Conservation (phyloP, 2,113 vertebrate genomes). For the Pelusios castaneus region DNA sequence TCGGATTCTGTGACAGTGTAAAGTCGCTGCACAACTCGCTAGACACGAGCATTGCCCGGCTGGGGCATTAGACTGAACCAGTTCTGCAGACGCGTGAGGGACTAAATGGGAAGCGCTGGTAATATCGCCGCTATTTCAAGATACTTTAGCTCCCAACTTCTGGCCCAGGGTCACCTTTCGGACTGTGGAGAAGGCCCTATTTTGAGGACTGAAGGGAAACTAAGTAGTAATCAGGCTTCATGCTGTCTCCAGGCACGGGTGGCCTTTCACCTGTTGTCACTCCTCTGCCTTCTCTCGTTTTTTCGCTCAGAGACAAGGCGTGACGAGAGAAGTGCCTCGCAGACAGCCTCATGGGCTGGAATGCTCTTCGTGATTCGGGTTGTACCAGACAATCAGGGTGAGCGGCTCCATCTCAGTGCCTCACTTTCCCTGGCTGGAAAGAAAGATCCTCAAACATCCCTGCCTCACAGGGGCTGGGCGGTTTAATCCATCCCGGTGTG, state of each 20-base stretch:
- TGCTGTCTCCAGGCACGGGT: neutral
- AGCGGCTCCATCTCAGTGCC: neutral
- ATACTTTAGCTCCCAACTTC: neutral
- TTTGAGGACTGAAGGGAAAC: neutral
- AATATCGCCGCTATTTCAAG: neutral
- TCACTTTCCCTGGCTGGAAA: fast-evolving
- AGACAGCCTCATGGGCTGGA: neutral
- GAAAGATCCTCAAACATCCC: neutral
- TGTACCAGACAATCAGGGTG: no score
- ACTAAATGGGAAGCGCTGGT: neutral
- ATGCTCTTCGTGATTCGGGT: neutral
- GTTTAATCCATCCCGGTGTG: neutral
- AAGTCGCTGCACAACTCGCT: fast-evolving
- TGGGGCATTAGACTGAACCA: neutral
- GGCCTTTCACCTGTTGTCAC: neutral
- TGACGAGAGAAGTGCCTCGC: neutral
- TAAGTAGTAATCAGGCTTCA: neutral
- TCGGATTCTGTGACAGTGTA: no score
- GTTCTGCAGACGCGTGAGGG: neutral
- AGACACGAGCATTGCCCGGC: neutral
- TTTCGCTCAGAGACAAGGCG: neutral
- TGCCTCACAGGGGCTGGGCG: neutral
- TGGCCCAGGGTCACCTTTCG: neutral
- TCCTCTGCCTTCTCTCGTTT: neutral
- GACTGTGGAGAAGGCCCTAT: neutral